Conservation (phyloP, 2,888 invertebrate genomes). For the Caenorhabditis parvicauda region DNA sequence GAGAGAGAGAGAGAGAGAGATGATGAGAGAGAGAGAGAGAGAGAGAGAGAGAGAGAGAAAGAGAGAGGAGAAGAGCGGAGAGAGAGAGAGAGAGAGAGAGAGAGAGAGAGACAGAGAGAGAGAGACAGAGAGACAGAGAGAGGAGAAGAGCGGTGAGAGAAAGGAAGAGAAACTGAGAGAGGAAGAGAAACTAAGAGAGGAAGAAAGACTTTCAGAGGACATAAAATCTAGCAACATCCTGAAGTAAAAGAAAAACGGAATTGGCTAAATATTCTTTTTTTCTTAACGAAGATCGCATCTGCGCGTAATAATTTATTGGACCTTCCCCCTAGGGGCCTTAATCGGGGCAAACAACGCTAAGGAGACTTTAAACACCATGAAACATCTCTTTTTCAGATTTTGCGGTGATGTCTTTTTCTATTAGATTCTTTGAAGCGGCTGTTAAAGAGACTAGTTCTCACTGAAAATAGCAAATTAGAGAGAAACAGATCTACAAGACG, state of each 20-base stretch:
- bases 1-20: slow-evolving; percentile 4
- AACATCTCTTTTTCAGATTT: too few relatives aligned
- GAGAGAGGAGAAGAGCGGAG: background rate
- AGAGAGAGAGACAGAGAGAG: slow-evolving; percentile 5
- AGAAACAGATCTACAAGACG: too few relatives aligned
- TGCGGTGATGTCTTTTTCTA: too few relatives aligned
- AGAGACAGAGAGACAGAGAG: background rate
- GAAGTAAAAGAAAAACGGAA: background rate
- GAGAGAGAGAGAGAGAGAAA: background rate
- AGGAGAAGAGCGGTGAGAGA: background rate
- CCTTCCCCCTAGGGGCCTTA: too few relatives aligned
- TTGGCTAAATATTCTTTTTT: background rate
- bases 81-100: background rate
- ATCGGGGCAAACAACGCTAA: too few relatives aligned
- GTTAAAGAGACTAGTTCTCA: too few relatives aligned
- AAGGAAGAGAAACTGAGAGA: slow-evolving; percentile 2
- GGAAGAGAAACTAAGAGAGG: background rate
- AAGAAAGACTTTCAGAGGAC: too few relatives aligned
- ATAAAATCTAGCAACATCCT: background rate
- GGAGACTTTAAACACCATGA: too few relatives aligned
- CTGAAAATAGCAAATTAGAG: too few relatives aligned
- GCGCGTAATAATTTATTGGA: too few relatives aligned
- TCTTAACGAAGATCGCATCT: too few relatives aligned
- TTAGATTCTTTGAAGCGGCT: too few relatives aligned
- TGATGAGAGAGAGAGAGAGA: slow-evolving; percentile 1